These are phyloP conservation scores for Pongo pygmaeus DNA, from an alignment of 2,113 vertebrate species.

Conservation along the genomic window DNA sequence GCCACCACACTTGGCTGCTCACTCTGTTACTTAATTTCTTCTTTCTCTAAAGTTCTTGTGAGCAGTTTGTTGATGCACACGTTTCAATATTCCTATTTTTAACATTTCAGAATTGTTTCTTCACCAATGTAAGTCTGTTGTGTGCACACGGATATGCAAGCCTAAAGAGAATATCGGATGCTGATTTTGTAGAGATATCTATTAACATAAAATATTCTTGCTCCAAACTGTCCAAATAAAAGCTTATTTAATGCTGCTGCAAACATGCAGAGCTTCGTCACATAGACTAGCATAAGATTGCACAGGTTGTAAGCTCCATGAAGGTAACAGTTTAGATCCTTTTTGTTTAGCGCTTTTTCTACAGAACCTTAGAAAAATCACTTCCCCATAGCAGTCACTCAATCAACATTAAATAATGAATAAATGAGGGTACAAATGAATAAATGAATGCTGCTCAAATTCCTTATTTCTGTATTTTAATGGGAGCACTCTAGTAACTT, in stretches of 20 bases:
- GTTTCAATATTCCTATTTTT: background rate
- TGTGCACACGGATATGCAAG: no score
- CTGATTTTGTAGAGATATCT: background rate
- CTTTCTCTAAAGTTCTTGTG: no score
- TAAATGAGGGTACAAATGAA: background rate
- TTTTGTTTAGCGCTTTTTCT: background rate
- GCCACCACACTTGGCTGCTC: no score
- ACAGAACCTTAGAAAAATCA: rapidly evolving
- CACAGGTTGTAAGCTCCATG: rapidly evolving
- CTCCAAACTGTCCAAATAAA: background rate
- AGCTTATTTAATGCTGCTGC: background rate
- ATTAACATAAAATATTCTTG: background rate
- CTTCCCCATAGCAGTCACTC: background rate
- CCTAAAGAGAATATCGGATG: no score
- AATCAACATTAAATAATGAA: background rate
- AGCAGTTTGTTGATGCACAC: background rate
- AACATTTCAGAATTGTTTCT: background rate
- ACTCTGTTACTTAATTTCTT: background rate
- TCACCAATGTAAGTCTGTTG: no score
- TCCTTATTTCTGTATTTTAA: background rate
- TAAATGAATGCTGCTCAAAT: rapidly evolving
- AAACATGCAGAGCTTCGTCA: rapidly evolving
- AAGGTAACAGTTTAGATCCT: rapidly evolving
- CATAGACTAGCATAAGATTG: rapidly evolving
- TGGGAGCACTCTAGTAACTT: background rate